Evolutionary conservation across 2,113 vertebrate genomes (phyloP), one percentile per base, ranked within the genome.

Genomic region (Carassius gibelio): DNA sequence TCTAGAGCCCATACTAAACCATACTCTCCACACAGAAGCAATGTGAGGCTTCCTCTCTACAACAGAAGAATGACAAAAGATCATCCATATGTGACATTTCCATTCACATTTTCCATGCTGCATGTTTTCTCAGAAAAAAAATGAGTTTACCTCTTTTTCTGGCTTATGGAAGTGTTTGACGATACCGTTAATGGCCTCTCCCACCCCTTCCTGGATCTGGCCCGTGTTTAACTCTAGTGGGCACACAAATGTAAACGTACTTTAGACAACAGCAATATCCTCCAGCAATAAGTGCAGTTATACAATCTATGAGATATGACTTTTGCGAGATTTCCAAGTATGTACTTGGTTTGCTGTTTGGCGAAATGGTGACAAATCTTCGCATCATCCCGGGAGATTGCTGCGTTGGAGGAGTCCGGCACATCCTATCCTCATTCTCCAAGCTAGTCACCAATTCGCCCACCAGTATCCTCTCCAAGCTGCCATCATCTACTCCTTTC

Each of bases 131-230:
- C 26, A 45, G 2, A 59, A 52, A 50, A 72, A 72, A 21, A 57
- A 45, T 9, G 3, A 84, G 87, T 95, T 96, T 89, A 99, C 98
- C 98, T 99, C 98, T 93, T 99, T 99, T 91, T 99, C 98, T 14
- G 98, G 98, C 81, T 99, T 99, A 93, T 99, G 98, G 92, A 99
- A 99, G 88, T 99, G 98, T 91, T 99, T 99, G 83, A 99, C 98
- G 57, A 99, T 98, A 85, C 98, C 97, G 85, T 99, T 99, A 90
- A 99, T 97, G 78, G 98, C 98, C 94, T 99, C 98, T 88, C 98
- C 98, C 10, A 99, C 97, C 91, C 97, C 96, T 93, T 99, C 98
- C 92, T 99, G 98, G 93, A 99, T 99, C 94, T 99, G 98, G 87
- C 97, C 98, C 38, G 98, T 99, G 93, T 99, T 99, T 92, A 99